Evolutionary conservation across 2,797 vertebrate species (phyloP).

Genomic region (Sebastes nivosus): DNA sequence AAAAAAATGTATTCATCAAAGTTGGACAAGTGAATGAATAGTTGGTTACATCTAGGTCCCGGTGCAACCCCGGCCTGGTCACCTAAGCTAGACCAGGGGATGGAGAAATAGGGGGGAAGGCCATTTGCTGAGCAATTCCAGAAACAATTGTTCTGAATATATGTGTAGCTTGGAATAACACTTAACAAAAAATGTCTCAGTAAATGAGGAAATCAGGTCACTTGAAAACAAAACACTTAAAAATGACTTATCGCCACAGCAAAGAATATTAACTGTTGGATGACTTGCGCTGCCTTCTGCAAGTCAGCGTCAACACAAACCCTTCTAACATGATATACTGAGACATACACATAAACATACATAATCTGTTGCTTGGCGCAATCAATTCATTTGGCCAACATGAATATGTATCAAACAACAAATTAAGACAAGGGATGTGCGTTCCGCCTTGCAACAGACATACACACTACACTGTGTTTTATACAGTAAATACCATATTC

Average conservation of each 20-base stretch:
- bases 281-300: background rate
- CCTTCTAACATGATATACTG: background rate
- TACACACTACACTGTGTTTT: background rate
- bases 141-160: background rate
- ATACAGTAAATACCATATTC: background rate
- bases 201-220: background rate
- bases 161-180: background rate
- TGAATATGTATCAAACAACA: conserved; percentile 42
- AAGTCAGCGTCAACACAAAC: background rate
- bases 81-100: too few relatives aligned
- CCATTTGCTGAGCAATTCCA: background rate
- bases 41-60: too few relatives aligned
- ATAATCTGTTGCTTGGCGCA: conserved; percentile 8
- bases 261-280: background rate
- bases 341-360: background rate
- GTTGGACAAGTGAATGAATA: too few relatives aligned
- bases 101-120: background rate
- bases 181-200: background rate
- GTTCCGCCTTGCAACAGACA: background rate
- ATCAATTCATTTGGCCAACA: conserved; percentile 23
- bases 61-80: too few relatives aligned
- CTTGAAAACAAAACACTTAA: background rate
- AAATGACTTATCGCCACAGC: background rate
- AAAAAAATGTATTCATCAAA: too few relatives aligned
- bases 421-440: conserved; percentile 19